Base-by-base conservation (phyloP, 1,140 invertebrate genomes). In the Drosophila pachea region DNA sequence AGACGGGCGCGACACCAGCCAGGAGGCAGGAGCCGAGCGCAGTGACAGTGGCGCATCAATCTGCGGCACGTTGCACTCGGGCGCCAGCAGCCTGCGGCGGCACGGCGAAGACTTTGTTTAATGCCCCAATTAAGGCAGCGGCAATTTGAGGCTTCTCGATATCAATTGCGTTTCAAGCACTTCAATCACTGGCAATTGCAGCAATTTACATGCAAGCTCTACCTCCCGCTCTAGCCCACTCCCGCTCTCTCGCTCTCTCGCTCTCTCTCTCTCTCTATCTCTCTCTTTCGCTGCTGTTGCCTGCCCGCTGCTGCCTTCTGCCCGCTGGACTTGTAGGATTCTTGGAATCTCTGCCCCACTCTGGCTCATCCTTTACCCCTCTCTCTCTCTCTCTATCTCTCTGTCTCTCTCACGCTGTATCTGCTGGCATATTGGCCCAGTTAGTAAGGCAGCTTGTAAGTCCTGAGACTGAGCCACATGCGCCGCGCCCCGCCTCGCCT, bases 391-490 rank as follows among this genome's bases (percentile, higher is more conserved):
- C 12, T 7, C 5, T 54, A 0, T 55, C 8, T 31, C n/a, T 29
- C 4, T 12, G 0, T 38, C 32, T 32, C 22, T 11, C 40, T 4
- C 3, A n/a, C n/a, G n/a, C n/a, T n/a, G n/a, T 36, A 5, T 47
- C n/a, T 29, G 7, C 4, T 36, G 12, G 36, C 14, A 8, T 45
- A 8, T 50, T 63, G 60, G 45, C 36, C 64, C 35, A 43, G 36
- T 65, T 52, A n/a, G 36, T 65, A 36, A 52, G 61, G 32, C 40
- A 59, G 62, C 35, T 61, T 67, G 63, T 67, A 61, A 71, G 63
- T 48, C 63, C 52, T 72, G 67, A 66, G 54, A 33, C 55, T 22
- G 22, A 59, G 55, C 63, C 63, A 66, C 63, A 60, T 61, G 63
- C 68, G 68, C 42, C 61, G 60, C 59, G 49, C 36, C 31, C 22